Evolutionary conservation across 1,140 invertebrate genomes (phyloP).

Genomic region (Drosophila pruinosa): DNA sequence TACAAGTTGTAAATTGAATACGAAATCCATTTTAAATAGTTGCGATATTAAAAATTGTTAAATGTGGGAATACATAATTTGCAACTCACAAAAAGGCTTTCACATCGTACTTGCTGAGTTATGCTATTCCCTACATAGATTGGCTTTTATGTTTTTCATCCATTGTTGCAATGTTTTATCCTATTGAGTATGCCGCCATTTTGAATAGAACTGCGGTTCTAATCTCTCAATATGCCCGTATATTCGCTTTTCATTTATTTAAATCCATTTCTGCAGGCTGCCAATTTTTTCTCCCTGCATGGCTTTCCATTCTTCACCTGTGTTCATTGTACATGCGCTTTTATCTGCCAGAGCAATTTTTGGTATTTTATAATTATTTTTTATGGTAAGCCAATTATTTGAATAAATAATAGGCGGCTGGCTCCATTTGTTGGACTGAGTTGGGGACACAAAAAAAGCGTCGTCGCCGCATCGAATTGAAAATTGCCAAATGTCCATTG

Average conservation of each 20-base stretch:
- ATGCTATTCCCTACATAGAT: no score
- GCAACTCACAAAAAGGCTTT: no score
- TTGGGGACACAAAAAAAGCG: slow-evolving; percentile 5
- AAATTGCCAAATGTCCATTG: slow-evolving; percentile 64
- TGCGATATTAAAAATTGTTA: no score
- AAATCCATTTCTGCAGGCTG: slow-evolving; percentile 8
- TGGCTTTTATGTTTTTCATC: no score
- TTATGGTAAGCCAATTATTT: slow-evolving; percentile 68
- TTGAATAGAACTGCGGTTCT: slow-evolving; percentile 21
- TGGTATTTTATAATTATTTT: slow-evolving; percentile 56
- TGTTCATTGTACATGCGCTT: slow-evolving; percentile 3
- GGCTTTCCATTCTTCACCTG: background rate
- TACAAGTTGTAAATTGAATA: no score
- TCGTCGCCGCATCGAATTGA: slow-evolving; percentile 35
- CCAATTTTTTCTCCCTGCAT: background rate
- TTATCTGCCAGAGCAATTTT: slow-evolving; percentile 36
- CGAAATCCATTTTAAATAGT: no score
- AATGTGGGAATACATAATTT: no score
- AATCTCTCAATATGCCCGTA: slow-evolving; percentile 22
- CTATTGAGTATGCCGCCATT: background rate
- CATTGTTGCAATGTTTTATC: background rate
- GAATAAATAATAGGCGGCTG: slow-evolving; percentile 66
- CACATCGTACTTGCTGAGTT: no score
- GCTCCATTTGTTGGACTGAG: slow-evolving; percentile 14
- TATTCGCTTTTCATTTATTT: slow-evolving; percentile 48